Evolutionary conservation across 2,113 vertebrate species (phyloP).

Genomic region (Steatornis caripensis): DNA sequence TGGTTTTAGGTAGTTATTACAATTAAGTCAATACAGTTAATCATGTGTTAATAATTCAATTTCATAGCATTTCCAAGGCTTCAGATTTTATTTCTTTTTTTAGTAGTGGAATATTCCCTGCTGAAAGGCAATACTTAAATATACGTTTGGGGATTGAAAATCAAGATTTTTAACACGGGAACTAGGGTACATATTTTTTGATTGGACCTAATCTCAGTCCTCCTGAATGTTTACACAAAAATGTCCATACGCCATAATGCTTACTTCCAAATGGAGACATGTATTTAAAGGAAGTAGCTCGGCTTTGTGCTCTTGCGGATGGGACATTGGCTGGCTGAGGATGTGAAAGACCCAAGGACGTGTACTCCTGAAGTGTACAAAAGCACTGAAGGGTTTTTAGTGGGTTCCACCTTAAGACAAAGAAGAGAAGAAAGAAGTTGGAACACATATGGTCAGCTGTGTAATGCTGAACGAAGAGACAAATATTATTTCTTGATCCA

Average conservation of each 20-base stretch:
- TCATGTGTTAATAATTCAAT: not conserved
- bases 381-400: not conserved
- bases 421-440: not conserved
- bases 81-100: not conserved
- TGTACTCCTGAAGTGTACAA: not conserved
- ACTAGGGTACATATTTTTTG: not conserved
- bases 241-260: not conserved
- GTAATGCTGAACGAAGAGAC: not conserved
- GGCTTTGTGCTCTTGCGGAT: not conserved
- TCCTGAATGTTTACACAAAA: not conserved
- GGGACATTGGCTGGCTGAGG: not conserved
- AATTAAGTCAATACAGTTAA: not conserved
- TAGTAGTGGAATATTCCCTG: not conserved
- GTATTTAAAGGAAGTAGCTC: not conserved
- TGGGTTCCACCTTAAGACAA: not conserved
- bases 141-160: not conserved
- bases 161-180: not conserved
- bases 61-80: not conserved
- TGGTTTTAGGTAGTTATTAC: not conserved
- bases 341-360: not conserved
- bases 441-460: not conserved
- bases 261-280: not conserved
- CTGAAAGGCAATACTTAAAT: not conserved
- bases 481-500: not conserved
- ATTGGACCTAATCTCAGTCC: not conserved